Percentiles rank a stretch among this genome's conserved stretches.
Conservation (phyloP, 2,113 vertebrate genomes). For the Willisornis vidua region DNA sequence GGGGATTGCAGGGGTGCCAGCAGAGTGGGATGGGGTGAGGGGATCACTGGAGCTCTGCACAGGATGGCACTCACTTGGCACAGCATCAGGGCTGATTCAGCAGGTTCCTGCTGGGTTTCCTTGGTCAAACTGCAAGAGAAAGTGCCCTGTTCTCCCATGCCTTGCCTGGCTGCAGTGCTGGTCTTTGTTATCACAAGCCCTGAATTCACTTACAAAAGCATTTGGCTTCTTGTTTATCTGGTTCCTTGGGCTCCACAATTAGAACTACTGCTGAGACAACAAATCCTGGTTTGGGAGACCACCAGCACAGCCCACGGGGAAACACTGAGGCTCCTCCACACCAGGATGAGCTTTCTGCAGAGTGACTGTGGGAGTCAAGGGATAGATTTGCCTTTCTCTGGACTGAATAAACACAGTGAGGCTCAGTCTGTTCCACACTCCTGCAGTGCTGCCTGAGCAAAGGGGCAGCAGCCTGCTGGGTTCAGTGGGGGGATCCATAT, state of each 20-base stretch:
- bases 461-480: not conserved
- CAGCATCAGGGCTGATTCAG: not conserved
- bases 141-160: not conserved
- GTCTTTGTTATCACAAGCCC: slow-evolving; percentile 13
- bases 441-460: not conserved
- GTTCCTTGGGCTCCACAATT: not conserved
- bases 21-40: not conserved
- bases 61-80: not conserved
- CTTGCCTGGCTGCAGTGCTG: not conserved
- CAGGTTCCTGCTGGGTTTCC: not conserved
- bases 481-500: not conserved
- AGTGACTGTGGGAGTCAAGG: not conserved
- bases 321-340: fast-evolving
- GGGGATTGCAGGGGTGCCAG: not conserved
- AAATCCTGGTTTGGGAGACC: not conserved
- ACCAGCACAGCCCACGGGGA: not conserved
- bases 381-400: not conserved
- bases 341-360: not conserved
- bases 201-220: not conserved
- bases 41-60: not conserved
- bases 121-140: not conserved
- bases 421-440: not conserved
- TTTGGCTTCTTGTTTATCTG: slow-evolving; percentile 13
- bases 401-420: not conserved
- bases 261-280: not conserved